Evolutionary conservation across 2,113 vertebrate species (phyloP), one percentile per base, ranked within the genome.

Genomic region (Haliaeetus leucogaster): DNA sequence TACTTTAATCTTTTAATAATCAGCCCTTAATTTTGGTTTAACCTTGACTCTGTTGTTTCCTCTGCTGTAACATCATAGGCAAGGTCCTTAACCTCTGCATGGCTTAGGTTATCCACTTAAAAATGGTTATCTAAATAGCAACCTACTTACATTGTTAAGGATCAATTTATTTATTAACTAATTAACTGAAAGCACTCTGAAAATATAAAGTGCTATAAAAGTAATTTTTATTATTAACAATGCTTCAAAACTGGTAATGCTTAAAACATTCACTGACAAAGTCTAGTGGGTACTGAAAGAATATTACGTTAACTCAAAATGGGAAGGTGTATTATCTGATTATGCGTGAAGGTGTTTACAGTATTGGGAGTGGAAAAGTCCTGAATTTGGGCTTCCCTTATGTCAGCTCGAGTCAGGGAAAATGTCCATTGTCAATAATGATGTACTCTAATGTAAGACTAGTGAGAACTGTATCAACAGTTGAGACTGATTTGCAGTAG

Each of bases 161-260:
- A 93, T 85, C 62, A 76, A 40, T 72, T 92, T 3, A 87, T 90
- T 95, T 71, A 76, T 90, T 87, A 82, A 58, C 36, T 89, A 80
- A 95, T 85, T 85, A 86, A 76, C 48, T 72, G 82, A 56, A 84
- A 91, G 36, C 34, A 50, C 53, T 91, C 70, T 38, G 15, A 72
- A 91, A 86, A 66, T 52, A 52, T 48, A 15, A 86, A 82, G 70
- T 82, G 30, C 68, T 84, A 20, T 65, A 43, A 53, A 56, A 82
- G 11, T 59, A 34, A 81, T 58, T 82, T 92, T 82, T 85, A 29
- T 68, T 20, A 45, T 86, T 95, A 96, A 40, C 40, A 56, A 6
- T 16, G 16, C 43, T 89, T 94, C 65, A 91, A 85, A 68, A 20
- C 43, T 72, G 42, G 36, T 38, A 82, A 68, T 55, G 36, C 58